These are phyloP conservation scores for Patiria pectinifera DNA, from an alignment of 53 echinoderm and acorn worm genomes.

Conservation along the genomic window DNA sequence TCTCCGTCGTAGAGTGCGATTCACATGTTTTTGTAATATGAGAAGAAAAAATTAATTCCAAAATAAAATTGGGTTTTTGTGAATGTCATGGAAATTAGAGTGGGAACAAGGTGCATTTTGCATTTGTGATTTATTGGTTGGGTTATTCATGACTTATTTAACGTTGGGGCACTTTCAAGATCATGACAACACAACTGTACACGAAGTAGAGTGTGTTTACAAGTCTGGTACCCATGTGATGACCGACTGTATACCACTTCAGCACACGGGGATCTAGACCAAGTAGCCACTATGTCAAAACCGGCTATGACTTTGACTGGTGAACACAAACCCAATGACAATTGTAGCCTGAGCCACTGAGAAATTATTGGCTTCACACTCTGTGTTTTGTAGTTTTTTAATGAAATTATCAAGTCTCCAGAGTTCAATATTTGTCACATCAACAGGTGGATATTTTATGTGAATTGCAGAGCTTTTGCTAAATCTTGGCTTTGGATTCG, in stretches of 20 bases:
- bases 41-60: constrained; percentile 24
- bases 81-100: constrained; percentile 11
- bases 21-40: constrained; percentile 54
- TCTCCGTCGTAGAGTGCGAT: constrained; percentile 53
- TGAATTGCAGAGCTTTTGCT: too few species aligned
- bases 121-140: not conserved
- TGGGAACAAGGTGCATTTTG: not conserved
- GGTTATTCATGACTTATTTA: not conserved
- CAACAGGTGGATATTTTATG: not conserved
- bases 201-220: not conserved
- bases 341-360: not conserved
- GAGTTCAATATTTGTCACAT: not conserved
- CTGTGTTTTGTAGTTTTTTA: not conserved
- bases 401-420: not conserved
- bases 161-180: too few species aligned
- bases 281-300: too few species aligned
- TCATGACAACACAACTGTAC: not conserved
- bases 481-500: too few species aligned
- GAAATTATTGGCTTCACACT: not conserved
- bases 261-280: too few species aligned
- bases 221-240: not conserved
- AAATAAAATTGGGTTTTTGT: constrained; percentile 39
- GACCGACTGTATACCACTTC: not conserved
- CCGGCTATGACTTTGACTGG: too few species aligned
- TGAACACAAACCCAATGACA: too few species aligned